These are phyloP conservation scores for Conger conger DNA, from an alignment of 2,113 vertebrate species.

Conservation along the genomic window DNA sequence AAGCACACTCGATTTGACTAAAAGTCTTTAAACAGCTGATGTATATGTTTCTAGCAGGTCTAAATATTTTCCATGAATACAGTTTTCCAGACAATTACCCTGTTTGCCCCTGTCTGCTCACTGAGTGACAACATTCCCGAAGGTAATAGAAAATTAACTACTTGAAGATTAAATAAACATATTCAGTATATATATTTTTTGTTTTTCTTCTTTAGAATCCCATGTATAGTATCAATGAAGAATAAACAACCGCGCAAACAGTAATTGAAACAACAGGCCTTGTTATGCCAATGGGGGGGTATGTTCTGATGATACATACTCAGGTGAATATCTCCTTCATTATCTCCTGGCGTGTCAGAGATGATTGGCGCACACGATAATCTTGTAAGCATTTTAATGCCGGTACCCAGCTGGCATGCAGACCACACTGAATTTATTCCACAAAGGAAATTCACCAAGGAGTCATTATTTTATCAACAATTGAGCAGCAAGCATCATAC, in stretches of 20 bases:
- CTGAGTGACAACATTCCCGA: neutral
- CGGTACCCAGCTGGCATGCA: neutral
- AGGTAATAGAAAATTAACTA: neutral
- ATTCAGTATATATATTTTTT: neutral
- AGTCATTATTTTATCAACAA: neutral
- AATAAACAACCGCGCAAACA: no score
- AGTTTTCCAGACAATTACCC: neutral
- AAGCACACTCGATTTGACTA: no score
- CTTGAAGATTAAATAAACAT: neutral
- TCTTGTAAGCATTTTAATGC: constrained; percentile 3
- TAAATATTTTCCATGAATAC: neutral
- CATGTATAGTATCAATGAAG: no score
- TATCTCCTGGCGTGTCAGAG: constrained; percentile 11
- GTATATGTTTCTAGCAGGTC: neutral
- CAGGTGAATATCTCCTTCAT: constrained; percentile 9
- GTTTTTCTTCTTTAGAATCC: neutral
- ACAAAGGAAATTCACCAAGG: neutral
- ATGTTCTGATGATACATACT: neutral
- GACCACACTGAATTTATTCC: neutral
- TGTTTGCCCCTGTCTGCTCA: neutral
- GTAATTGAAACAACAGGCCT: neutral
- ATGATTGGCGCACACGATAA: neutral
- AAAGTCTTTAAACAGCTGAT: neutral
- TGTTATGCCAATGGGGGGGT: neutral
- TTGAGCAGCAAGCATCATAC: neutral